Evolutionary conservation across 2,113 vertebrate genomes (phyloP).

Genomic region (Malaclemys terrapin): DNA sequence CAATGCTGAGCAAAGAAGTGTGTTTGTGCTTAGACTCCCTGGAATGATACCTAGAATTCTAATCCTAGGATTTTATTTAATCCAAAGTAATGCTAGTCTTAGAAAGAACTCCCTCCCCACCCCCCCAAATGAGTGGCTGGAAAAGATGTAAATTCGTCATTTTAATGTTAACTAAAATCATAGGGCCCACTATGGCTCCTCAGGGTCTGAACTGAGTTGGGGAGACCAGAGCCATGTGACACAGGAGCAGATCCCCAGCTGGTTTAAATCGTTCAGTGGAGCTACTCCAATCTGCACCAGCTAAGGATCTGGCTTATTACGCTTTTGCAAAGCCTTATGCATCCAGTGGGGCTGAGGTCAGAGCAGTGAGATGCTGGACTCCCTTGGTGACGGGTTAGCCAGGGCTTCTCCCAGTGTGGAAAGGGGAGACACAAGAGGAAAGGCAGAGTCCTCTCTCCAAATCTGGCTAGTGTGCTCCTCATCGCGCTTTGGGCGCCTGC

Average conservation of each 20-base stretch:
- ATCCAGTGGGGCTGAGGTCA: background rate
- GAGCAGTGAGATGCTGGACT: background rate
- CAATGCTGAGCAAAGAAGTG: background rate
- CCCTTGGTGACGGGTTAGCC: background rate
- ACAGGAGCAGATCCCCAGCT: background rate
- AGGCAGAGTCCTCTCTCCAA: background rate
- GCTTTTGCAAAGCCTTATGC: background rate
- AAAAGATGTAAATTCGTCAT: background rate
- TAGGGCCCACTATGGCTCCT: background rate
- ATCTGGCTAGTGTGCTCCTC: background rate
- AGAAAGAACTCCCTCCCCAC: background rate
- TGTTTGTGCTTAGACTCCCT: background rate
- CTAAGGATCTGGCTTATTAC: background rate
- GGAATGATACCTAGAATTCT: background rate
- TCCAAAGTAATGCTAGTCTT: background rate
- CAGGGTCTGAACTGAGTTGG: background rate
- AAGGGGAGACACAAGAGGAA: background rate
- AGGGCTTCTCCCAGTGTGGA: background rate
- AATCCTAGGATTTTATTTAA: background rate
- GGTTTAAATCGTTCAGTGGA: background rate
- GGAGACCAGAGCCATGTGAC: background rate
- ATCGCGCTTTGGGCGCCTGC: background rate
- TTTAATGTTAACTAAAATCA: background rate
- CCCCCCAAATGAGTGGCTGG: background rate
- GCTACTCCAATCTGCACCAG: background rate